A percentile compares a stretch with the other conserved stretches of the same genome.
phyloP scores from a whole-genome alignment of 2,888 invertebrate genomes.

The Adela reaumurella region DNA sequence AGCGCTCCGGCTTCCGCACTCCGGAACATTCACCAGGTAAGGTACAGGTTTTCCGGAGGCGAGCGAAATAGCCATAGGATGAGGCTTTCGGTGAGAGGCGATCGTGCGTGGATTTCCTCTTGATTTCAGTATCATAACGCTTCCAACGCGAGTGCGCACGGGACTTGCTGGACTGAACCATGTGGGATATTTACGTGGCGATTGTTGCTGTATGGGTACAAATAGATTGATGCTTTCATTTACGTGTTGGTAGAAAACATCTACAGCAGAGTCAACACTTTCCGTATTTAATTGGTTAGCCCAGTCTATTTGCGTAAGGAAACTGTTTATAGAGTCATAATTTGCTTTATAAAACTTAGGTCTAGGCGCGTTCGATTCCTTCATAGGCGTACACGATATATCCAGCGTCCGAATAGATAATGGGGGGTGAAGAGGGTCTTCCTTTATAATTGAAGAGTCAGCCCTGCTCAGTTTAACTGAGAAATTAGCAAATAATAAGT shows the following conservation, averaged over 20 bases:
- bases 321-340: background rate
- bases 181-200: background rate
- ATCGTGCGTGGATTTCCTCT: no score
- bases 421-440: background rate
- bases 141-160: background rate
- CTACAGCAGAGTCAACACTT: background rate
- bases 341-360: background rate
- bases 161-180: background rate
- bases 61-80: no score
- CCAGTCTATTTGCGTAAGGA: background rate
- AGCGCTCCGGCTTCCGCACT: no score
- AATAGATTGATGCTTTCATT: background rate
- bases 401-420: no score
- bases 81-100: no score
- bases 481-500: slow-evolving; percentile 1
- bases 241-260: background rate
- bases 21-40: no score
- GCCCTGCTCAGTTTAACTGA: background rate
- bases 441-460: background rate
- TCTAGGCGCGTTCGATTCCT: background rate
- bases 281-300: background rate
- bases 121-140: background rate
- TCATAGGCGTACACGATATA: no score
- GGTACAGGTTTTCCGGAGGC: no score
- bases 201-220: background rate